These are phyloP conservation scores for Rhinolophus ferrumequinum DNA, from an alignment of 2,113 vertebrate genomes.

Conservation along the genomic window DNA sequence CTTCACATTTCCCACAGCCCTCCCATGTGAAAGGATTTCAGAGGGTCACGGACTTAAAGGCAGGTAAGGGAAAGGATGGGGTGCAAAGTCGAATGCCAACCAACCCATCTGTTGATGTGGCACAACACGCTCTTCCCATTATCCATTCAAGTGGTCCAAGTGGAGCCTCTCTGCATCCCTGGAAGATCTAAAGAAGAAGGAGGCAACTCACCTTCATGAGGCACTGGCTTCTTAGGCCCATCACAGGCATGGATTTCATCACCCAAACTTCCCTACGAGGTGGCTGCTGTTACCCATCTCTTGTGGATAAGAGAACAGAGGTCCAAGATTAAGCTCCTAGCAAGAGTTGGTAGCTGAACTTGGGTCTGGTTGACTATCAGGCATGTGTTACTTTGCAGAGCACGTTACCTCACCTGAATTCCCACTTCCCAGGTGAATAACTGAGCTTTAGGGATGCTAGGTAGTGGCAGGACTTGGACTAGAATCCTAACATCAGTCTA, in stretches of 20 bases:
- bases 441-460: neutral
- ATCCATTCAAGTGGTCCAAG: neutral
- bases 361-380: neutral
- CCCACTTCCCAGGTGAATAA: neutral
- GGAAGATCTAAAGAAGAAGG: neutral
- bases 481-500: neutral
- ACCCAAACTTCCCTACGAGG: neutral
- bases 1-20: accelerated
- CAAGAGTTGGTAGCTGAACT: neutral
- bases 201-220: neutral
- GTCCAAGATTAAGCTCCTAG: neutral
- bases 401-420: neutral
- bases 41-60: neutral
- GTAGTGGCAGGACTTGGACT: neutral
- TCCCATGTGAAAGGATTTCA: neutral
- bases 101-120: neutral
- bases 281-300: neutral
- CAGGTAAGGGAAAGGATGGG: neutral
- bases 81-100: accelerated
- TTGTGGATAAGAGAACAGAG: neutral
- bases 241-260: neutral
- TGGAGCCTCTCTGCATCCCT: neutral
- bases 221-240: neutral
- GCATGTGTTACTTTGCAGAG: neutral
- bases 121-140: neutral